Conservation (phyloP, 2,113 vertebrate species). For the Bufo bufo region DNA sequence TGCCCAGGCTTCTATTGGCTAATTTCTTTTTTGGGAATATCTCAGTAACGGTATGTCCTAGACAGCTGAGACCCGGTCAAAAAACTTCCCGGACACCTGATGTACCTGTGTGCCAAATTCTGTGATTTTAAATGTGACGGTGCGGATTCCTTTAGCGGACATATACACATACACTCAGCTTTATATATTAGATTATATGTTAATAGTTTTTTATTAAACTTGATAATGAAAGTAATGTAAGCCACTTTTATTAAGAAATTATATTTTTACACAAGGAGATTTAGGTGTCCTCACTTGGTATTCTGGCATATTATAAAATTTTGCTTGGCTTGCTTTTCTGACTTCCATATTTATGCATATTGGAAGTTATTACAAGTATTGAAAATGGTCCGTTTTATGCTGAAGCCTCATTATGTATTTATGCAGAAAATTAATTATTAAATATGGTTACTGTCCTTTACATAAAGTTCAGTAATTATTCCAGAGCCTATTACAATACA, state of each 20-base stretch:
- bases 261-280: conserved; percentile 15
- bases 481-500: conserved; percentile 19
- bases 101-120: no score
- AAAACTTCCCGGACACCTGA: no score
- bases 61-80: no score
- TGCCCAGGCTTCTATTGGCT: no score
- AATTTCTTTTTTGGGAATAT: no score
- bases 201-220: conserved; percentile 1
- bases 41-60: no score
- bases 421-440: conserved; percentile 43
- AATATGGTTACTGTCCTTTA: conserved; percentile 37
- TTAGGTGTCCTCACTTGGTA: conserved; percentile 35
- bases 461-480: conserved; percentile 48
- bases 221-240: conserved; percentile 11
- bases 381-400: conserved; percentile 27
- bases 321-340: conserved; percentile 43
- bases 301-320: conserved; percentile 37
- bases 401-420: conserved; percentile 47
- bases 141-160: no score
- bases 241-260: neutral
- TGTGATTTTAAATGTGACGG: no score
- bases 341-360: conserved; percentile 41
- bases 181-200: neutral
- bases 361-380: conserved; percentile 46
- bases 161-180: no score